These are phyloP conservation scores for Oscheius sp. DNA, from an alignment of 2,888 invertebrate species.

Conservation along the genomic window DNA sequence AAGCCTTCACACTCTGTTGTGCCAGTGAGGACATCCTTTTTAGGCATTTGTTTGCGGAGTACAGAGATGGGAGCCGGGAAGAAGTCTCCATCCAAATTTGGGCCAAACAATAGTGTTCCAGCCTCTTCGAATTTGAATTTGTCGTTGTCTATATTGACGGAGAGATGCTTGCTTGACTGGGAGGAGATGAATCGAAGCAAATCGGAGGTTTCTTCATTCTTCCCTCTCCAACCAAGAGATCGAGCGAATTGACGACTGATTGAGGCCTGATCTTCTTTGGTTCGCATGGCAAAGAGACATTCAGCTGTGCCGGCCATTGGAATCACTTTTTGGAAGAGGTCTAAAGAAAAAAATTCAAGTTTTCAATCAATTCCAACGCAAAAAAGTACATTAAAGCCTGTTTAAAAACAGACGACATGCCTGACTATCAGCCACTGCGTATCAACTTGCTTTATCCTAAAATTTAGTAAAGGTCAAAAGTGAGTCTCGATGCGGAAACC, in stretches of 20 bases:
- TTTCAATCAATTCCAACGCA: no score
- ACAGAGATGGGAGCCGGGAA: conserved; percentile 48
- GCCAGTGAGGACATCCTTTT: conserved; percentile 50
- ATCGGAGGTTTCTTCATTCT: neutral
- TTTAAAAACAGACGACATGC: no score
- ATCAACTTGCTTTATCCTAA: neutral
- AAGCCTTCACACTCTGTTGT: conserved; percentile 55
- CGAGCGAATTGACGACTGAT: conserved; percentile 43
- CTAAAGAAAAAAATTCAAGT: conserved; percentile 31
- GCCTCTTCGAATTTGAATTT: conserved; percentile 20
- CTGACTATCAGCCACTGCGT: no score
- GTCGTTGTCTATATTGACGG: neutral
- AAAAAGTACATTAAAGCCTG: neutral
- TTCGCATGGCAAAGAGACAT: conserved; percentile 47
- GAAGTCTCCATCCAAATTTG: conserved; percentile 54
- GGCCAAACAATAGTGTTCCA: conserved; percentile 47
- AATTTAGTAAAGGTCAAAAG: neutral
- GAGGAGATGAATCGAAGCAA: neutral
- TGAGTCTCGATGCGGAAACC: neutral
- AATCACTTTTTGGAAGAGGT: conserved; percentile 55
- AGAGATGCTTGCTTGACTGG: neutral
- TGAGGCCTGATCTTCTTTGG: conserved; percentile 40
- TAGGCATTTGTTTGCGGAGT: conserved; percentile 45
- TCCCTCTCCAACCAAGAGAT: conserved; percentile 43
- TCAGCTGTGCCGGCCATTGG: conserved; percentile 56